Evolutionary conservation across 2,888 invertebrate genomes (phyloP), one percentile per base, ranked within the genome.

Genomic region (Nudaria mundana): DNA sequence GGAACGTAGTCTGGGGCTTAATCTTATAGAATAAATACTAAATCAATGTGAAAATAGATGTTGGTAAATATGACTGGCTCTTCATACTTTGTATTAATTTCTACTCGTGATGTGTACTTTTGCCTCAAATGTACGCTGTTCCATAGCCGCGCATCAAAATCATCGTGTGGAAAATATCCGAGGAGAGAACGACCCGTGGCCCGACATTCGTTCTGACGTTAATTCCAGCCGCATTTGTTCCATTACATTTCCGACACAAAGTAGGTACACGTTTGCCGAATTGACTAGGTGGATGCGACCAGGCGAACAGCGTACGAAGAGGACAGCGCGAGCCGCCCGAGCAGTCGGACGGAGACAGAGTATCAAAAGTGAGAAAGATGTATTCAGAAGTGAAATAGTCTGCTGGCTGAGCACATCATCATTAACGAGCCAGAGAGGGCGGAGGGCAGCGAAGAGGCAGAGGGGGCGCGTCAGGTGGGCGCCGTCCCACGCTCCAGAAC

Each of bases 401-500:
- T 91, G 91, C 91, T 91, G 92, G 92, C 92, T 91, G 92, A 91
- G 90, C 92, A 92, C 92, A 92, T 92, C 92, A 93, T 93, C 93
- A 93, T 93, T 93, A 93, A 92, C 92, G 92, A 92, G 92, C 90
- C 90, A 91, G 90, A 74, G 87, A 85, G 85, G 85, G 85, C 81
- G 85, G 88, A 86, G 87, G 88, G 89, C 87, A 86, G 87, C 87
- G 76, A 87, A 87, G 86, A 88, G 88, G 86, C 85, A 81, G 81
- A 89, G 91, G 91, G 88, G 90, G 79, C 72, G 78, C 86, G 90
- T 77, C 88, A 89, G 86, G 86, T 91, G 91, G 83, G 87, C 77
- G 65, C 71, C 69, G 79, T 91, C 91, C 87, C 91, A 91, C 88
- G 86, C 68, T 76, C 66, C 52, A 55, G 30, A 52, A 65, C 81